Conservation (phyloP, 2,797 vertebrate species). For the Rachycentron canadum region DNA sequence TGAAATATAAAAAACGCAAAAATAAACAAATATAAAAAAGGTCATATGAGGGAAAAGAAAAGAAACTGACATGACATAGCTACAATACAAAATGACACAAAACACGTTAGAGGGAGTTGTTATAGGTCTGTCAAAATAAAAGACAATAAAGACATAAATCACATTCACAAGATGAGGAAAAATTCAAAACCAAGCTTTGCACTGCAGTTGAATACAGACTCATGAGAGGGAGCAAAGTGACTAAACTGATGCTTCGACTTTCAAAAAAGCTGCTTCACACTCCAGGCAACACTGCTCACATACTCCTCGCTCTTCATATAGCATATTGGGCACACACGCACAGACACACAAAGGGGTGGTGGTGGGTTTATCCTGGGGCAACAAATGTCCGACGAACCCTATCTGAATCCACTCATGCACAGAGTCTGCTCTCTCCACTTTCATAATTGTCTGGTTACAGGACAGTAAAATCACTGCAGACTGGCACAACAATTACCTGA, state of each 20-base stretch:
- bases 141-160: no score
- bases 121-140: no score
- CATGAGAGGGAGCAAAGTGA: neutral
- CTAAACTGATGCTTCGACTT: slow-evolving; percentile 7
- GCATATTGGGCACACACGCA: neutral
- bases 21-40: no score
- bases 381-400: slow-evolving; percentile 34
- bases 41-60: no score
- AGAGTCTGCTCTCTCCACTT: slow-evolving; percentile 9
- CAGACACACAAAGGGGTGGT: slow-evolving; percentile 5
- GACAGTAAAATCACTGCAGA: neutral
- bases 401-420: slow-evolving; percentile 13
- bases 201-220: neutral
- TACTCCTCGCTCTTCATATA: neutral
- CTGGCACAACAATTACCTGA: neutral
- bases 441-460: slow-evolving; percentile 18
- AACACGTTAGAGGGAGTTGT: no score
- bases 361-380: slow-evolving; percentile 13
- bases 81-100: no score
- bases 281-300: slow-evolving; percentile 24
- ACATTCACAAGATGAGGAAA: no score
- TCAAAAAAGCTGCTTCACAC: slow-evolving; percentile 13
- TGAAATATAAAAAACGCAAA: no score
- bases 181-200: no score
- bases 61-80: no score